These are phyloP conservation scores for Pimpla rufipes DNA, from an alignment of 2,888 invertebrate genomes.

Conservation along the genomic window DNA sequence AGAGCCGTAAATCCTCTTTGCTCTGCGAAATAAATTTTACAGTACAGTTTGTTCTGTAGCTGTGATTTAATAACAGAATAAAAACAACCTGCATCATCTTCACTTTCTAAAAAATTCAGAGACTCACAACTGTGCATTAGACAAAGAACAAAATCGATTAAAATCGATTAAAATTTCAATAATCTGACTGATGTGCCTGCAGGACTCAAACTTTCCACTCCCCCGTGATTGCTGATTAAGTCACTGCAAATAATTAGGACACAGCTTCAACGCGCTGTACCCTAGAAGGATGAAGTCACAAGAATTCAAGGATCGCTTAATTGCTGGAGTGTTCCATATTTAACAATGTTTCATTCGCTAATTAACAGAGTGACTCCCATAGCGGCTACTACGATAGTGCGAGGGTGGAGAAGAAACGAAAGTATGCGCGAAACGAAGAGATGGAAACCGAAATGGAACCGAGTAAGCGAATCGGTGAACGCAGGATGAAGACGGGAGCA, in stretches of 20 bases:
- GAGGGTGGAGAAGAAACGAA: not conserved
- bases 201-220: not conserved
- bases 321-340: not conserved
- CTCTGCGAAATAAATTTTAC: too few species aligned
- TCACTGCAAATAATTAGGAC: constrained; percentile 7
- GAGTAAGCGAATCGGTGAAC: constrained; percentile 45
- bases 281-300: not conserved
- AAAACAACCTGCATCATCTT: too few species aligned
- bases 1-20: too few species aligned
- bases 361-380: not conserved
- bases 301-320: not conserved
- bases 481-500: constrained; percentile 32
- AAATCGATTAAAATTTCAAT: constrained; percentile 57
- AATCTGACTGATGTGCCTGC: constrained; percentile 16
- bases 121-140: too few species aligned
- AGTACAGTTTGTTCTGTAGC: too few species aligned
- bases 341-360: not conserved
- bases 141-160: constrained; percentile 24
- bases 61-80: too few species aligned
- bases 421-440: not conserved
- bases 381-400: not conserved
- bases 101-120: too few species aligned
- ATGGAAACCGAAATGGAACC: constrained; percentile 16
- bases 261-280: not conserved
- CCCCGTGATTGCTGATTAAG: constrained; percentile 8